Evolutionary conservation across 2,113 vertebrate species (phyloP).

Genomic region (Epinephelus cyanopodus): DNA sequence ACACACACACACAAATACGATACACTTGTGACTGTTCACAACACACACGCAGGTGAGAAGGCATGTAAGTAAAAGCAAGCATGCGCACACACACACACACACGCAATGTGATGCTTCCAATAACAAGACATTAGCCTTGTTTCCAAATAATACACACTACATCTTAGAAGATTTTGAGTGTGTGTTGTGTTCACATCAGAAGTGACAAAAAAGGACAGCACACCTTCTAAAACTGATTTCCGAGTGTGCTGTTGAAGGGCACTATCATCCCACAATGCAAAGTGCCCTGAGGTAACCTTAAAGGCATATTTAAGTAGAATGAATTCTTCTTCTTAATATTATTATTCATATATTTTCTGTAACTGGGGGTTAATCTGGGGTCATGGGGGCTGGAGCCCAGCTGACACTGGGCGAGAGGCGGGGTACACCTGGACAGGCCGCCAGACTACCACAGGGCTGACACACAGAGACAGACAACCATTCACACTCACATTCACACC

Average conservation of each 20-base stretch:
- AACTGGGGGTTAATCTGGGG: too few species aligned
- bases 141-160: not conserved
- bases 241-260: not conserved
- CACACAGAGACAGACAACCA: too few species aligned
- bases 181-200: not conserved
- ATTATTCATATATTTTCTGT: too few species aligned
- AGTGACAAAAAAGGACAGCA: not conserved
- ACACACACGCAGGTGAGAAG: slow-evolving; percentile 5
- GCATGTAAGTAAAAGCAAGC: not conserved
- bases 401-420: too few species aligned
- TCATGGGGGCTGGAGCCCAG: too few species aligned
- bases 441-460: too few species aligned
- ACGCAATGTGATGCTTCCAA: not conserved
- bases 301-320: too few species aligned
- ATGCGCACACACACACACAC: not conserved
- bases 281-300: too few species aligned
- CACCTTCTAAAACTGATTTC: not conserved
- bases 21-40: slow-evolving; percentile 5
- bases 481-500: too few species aligned
- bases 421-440: too few species aligned
- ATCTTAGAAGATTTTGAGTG: not conserved
- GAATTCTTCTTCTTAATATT: too few species aligned
- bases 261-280: not conserved
- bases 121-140: not conserved
- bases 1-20: not conserved